Conservation (phyloP, 2,888 invertebrate species). For the Hirtodrosophila confusa region DNA sequence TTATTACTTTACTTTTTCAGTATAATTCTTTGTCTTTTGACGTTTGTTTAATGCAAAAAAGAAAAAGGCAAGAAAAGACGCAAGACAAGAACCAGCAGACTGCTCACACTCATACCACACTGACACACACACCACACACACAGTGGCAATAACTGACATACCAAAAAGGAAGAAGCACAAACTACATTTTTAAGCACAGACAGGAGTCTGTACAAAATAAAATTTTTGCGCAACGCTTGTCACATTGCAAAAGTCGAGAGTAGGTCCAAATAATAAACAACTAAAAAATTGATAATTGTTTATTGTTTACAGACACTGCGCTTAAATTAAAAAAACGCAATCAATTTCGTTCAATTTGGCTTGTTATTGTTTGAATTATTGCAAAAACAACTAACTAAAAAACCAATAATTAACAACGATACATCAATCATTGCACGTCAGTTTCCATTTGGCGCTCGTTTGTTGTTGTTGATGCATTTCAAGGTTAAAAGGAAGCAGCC, state of each 20-base stretch:
- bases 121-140: constrained; percentile 13
- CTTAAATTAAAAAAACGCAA: not conserved
- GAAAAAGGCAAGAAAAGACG: constrained; percentile 33
- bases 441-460: constrained; percentile 22
- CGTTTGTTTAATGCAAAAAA: constrained; percentile 72
- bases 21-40: constrained; percentile 76
- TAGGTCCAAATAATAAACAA: constrained; percentile 8
- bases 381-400: too few species aligned
- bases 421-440: not conserved
- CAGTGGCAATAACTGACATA: constrained; percentile 38
- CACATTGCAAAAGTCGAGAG: constrained; percentile 36
- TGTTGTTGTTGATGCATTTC: not conserved
- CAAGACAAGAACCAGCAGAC: constrained; percentile 45
- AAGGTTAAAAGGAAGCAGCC: too few species aligned
- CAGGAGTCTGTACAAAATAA: constrained; percentile 63
- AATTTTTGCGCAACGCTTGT: constrained; percentile 57
- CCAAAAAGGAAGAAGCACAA: constrained; percentile 62
- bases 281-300: constrained; percentile 13
- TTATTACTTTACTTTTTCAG: constrained; percentile 75
- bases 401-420: too few species aligned
- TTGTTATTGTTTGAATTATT: not conserved
- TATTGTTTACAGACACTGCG: not conserved
- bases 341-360: not conserved
- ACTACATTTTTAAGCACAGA: constrained; percentile 56
- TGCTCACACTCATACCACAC: constrained; percentile 14